Evolutionary conservation across 2,888 invertebrate species (phyloP), one percentile per base, ranked within the genome.

Genomic region (Blastobasis lacticolella): DNA sequence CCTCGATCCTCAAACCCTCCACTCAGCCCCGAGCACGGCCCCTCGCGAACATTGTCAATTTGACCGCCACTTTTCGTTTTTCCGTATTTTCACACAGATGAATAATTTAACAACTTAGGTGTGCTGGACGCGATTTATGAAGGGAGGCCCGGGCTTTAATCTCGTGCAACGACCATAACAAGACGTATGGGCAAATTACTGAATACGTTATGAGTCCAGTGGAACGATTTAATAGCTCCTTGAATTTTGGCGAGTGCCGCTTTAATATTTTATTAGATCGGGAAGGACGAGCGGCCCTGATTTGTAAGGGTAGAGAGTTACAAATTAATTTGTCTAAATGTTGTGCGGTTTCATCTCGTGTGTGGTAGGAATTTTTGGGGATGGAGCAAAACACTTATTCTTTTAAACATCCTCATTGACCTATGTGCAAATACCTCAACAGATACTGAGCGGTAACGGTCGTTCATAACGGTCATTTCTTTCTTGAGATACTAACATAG

Each of bases 111-210:
- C 64, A 72, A 69, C 64, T 71, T 68, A 73, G 78, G 79, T 71
- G 73, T 64, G 62, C 63, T 63, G 75, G 81, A 78, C 71, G 71
- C 73, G 79, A 87, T 87, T 86, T 86, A 87, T 82, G 84, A 83
- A 80, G 86, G 86, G 82, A 76, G 76, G 78, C 74, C 62, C 66
- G 75, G 81, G 81, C 80, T 87, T 88, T 87, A 86, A 87, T 87
- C 86, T 84, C 70, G 69, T 64, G 70, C 68, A 81, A 82, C 80
- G 81, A 79, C 85, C 82, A 83, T 86, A 86, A 85, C 81, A 83
- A 86, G 85, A 87, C 78, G 77, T 80, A 84, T 85, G 82, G 79
- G 71, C 75, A 81, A 88, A 88, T 87, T 83, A 84, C 84, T 77
- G 83, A 83, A 85, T 86, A 70, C 72, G 78, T 79, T 84, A 84